Evolutionary conservation across 2,888 invertebrate genomes (phyloP), one percentile per base, ranked within the genome.

Genomic region (Helobdella robusta): DNA sequence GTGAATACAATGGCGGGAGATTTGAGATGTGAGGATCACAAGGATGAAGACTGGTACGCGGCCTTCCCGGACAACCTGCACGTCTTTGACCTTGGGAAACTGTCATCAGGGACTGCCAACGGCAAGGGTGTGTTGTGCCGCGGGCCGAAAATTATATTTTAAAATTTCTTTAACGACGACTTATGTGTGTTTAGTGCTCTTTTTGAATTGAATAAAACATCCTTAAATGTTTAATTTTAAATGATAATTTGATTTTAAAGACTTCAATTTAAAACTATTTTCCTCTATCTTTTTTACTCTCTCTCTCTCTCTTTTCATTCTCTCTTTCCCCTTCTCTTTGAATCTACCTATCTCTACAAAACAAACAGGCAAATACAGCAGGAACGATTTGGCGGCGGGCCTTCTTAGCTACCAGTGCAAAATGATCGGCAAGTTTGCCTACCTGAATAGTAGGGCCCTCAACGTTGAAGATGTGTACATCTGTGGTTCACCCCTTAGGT

Each of bases 1-100:
- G 62, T 62, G 20, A 25, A 56, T 32, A 30, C 32, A 6, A 32
- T 32, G 11, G 1, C 32, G 6, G 56, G 56, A 3, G 62, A 62
- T 35, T 1, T 32, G 44, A 28, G 2, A 20, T 50, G 18, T 11
- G 11, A 30, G 8, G 46, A 30, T 2, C 30, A 46, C 18, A 62
- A 30, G 28, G 61, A 61, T 1, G 61, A 61, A 11, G 62, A 62
- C 34, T 62, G 62, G 62, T 62, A 62, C n/a, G 18, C 50, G n/a
- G 20, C 15, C 34, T 32, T 62, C 30, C 25, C 46, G 5, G 18
- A 46, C 3, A 34, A 48, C n/a, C n/a, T 62, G 18, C 20, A 8
- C 11, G 30, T 50, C 20, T 62, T 48, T 35, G 30, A 50, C 28
- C 50, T 62, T 46, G 62, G 62, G 35, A 46, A 62, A 30, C 50